phyloP scores from a whole-genome alignment of 1,140 invertebrate species.

The Gryllus bimaculatus region DNA sequence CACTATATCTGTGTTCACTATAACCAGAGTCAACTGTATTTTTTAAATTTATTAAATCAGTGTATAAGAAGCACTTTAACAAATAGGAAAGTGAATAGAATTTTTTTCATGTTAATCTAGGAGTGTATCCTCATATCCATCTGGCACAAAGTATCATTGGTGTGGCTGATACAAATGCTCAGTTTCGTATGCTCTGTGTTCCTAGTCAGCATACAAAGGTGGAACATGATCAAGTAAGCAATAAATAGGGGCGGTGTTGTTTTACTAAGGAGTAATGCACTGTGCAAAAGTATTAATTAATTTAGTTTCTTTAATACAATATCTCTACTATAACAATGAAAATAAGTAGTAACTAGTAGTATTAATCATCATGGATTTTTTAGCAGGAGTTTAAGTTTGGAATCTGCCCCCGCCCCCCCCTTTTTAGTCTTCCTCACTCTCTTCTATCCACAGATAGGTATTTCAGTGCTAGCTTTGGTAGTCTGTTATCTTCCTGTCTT shows the following conservation, averaged over 20 bases:
- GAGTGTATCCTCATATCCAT: conserved; percentile 7
- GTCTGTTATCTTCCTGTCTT: not conserved
- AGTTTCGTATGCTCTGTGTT: not conserved
- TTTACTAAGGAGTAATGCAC: not conserved
- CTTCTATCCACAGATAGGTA: not conserved
- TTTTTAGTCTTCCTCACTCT: not conserved
- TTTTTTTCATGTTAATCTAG: not conserved
- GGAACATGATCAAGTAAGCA: conserved; percentile 2
- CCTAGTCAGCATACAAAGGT: not conserved
- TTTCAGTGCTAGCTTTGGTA: not conserved
- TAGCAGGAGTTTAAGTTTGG: too few species aligned
- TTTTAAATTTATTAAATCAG: not conserved
- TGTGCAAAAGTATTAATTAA: not conserved
- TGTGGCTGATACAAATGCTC: not conserved
- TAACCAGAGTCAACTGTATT: too few species aligned
- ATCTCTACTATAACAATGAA: not conserved
- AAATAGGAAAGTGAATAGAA: not conserved
- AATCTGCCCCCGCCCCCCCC: too few species aligned
- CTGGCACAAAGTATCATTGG: not conserved
- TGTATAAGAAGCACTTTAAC: not conserved
- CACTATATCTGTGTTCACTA: too few species aligned
- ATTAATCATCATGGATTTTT: not conserved
- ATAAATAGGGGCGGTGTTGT: too few species aligned
- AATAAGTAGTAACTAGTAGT: not conserved
- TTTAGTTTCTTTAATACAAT: not conserved